phyloP scores from a whole-genome alignment of 1,140 invertebrate species.

The Leptonema lineaticorne region DNA sequence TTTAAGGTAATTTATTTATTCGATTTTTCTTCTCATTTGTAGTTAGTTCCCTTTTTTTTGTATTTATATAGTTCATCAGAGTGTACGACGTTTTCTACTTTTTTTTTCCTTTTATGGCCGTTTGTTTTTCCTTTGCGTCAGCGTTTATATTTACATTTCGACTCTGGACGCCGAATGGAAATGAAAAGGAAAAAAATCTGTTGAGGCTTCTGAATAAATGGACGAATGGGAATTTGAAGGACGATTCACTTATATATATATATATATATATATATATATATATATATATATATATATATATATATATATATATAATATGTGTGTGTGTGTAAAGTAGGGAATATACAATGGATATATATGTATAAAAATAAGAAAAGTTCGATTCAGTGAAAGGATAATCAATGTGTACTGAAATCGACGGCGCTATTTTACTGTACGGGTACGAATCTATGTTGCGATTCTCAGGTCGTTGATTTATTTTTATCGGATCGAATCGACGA shows the following conservation, averaged over 20 bases:
- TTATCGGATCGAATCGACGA: too few species aligned
- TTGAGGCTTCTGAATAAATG: not conserved
- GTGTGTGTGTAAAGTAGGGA: not conserved
- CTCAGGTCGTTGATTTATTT: too few species aligned
- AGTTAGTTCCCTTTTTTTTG: not conserved
- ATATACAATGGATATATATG: too few species aligned
- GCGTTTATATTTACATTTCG: constrained; percentile 11
- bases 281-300: not conserved
- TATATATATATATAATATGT: not conserved
- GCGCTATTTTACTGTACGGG: too few species aligned
- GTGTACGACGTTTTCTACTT: not conserved
- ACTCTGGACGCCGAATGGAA: not conserved
- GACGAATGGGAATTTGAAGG: not conserved
- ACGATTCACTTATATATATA: not conserved
- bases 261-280: not conserved
- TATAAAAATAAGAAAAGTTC: too few species aligned
- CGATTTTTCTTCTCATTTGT: not conserved
- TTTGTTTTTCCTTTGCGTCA: constrained; percentile 3
- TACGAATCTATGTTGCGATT: too few species aligned
- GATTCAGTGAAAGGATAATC: too few species aligned
- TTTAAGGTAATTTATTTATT: not conserved
- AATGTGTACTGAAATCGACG: too few species aligned
- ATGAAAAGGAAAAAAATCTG: not conserved
- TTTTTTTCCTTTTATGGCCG: not conserved
- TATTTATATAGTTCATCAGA: constrained; percentile 5